These are phyloP conservation scores for Palloptera scutellata DNA, from an alignment of 2,888 invertebrate species.

Conservation along the genomic window DNA sequence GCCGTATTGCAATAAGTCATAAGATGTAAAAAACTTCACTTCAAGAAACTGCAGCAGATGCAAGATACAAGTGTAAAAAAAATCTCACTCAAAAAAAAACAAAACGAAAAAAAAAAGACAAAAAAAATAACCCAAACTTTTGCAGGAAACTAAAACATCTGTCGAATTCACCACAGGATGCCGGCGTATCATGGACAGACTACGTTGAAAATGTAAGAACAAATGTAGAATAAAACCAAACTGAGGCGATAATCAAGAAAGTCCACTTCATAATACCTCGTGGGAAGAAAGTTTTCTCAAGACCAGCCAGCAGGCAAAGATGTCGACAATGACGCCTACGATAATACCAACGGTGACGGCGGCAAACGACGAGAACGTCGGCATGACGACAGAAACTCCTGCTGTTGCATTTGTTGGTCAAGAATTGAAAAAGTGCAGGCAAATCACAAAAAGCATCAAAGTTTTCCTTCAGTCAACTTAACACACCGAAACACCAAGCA, in stretches of 20 bases:
- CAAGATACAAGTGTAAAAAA: too few relatives aligned
- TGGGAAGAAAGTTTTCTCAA: slow-evolving; percentile 1
- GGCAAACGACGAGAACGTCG: background rate
- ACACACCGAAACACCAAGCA: background rate
- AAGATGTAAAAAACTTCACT: too few relatives aligned
- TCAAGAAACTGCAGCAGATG: too few relatives aligned
- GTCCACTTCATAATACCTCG: slow-evolving; percentile 12
- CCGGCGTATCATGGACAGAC: background rate
- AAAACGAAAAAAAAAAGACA: too few relatives aligned
- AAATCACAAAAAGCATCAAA: background rate
- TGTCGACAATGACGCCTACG: background rate
- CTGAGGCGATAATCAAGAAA: slow-evolving; percentile 1
- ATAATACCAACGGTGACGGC: background rate
- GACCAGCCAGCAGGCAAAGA: background rate
- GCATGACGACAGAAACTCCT: background rate
- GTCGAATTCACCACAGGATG: background rate
- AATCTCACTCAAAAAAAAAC: too few relatives aligned
- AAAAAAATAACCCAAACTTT: too few relatives aligned
- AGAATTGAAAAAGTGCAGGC: background rate
- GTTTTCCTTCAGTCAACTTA: background rate
- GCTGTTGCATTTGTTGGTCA: background rate
- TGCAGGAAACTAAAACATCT: too few relatives aligned
- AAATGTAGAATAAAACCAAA: background rate
- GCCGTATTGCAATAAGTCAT: too few relatives aligned
- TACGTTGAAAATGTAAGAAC: background rate